Percentiles rank a stretch among this genome's conserved stretches.
Evolutionary conservation across 2,113 vertebrate genomes (phyloP).

Genomic region (Psettodes erumei): DNA sequence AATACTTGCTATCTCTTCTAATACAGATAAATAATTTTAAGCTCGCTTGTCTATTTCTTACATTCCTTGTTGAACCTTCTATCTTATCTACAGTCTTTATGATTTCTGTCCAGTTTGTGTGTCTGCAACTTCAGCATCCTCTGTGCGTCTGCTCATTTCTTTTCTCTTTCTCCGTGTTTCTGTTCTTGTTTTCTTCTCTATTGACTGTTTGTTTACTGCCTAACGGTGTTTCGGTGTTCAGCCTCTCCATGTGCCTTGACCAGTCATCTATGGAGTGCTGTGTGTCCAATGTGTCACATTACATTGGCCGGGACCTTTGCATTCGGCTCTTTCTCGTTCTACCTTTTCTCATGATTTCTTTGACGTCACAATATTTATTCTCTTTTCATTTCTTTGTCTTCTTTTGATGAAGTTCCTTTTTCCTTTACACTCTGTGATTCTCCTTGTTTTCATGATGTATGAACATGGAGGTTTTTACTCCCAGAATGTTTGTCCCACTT

Average conservation of each 20-base stretch:
- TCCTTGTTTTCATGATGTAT: conserved; percentile 71
- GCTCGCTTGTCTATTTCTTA: conserved; percentile 70
- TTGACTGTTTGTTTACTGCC: conserved; percentile 58
- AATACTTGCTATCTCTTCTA: conserved; percentile 81
- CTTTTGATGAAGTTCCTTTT: conserved; percentile 40
- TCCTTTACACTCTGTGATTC: conserved; percentile 52
- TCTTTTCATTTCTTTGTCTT: conserved; percentile 38
- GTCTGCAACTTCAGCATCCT: conserved; percentile 56
- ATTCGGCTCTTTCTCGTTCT: conserved; percentile 40
- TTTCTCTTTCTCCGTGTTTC: conserved; percentile 54
- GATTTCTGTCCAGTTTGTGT: conserved; percentile 66
- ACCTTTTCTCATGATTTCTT: conserved; percentile 46
- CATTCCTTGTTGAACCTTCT: conserved; percentile 58
- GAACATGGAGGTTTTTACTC: conserved; percentile 70
- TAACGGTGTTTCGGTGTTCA: conserved; percentile 72
- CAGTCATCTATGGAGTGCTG: conserved; percentile 72
- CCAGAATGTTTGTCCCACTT: conserved; percentile 66
- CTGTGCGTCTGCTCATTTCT: conserved; percentile 60
- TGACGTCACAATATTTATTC: conserved; percentile 49
- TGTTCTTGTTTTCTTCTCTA: conserved; percentile 52
- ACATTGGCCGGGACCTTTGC: conserved; percentile 55
- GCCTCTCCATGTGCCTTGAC: conserved; percentile 74
- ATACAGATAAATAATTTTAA: conserved; percentile 74
- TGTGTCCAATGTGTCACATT: conserved; percentile 67
- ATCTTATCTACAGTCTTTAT: conserved; percentile 65